Percentiles rank a stretch among this genome's conserved stretches.
These are phyloP conservation scores for Acholoe squamosa DNA, from an alignment of 2,888 invertebrate genomes.

Conservation along the genomic window DNA sequence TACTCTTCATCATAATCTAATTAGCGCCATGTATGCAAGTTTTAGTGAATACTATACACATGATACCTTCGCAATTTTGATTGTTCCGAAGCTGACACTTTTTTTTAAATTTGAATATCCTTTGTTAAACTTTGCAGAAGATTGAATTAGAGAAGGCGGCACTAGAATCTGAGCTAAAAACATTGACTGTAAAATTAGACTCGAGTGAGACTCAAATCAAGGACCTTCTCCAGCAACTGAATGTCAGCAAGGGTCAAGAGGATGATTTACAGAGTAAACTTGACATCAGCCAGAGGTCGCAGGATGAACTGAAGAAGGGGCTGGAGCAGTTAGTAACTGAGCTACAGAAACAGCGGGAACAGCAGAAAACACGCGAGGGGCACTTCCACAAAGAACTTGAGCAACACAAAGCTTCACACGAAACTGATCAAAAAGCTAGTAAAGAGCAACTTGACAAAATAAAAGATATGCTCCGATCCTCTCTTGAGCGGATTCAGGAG, in stretches of 20 bases:
- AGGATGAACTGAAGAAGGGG: not conserved
- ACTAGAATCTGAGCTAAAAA: slow-evolving; percentile 8
- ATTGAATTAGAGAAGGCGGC: not conserved
- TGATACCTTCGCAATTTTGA: no score
- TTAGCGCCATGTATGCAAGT: no score
- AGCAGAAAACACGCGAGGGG: not conserved
- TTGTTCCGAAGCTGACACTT: no score
- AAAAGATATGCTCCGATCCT: not conserved
- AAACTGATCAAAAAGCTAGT: not conserved
- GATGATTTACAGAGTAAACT: not conserved
- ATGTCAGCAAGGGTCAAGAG: not conserved
- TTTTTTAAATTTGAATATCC: no score
- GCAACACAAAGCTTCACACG: not conserved
- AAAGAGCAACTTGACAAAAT: not conserved
- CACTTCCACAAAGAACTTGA: not conserved
- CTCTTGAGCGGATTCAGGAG: slow-evolving; percentile 22
- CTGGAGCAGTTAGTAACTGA: not conserved
- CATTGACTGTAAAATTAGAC: not conserved
- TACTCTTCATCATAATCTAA: no score
- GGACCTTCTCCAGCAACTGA: not conserved
- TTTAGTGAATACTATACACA: no score
- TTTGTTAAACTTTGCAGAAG: not conserved
- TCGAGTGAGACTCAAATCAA: not conserved
- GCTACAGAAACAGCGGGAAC: not conserved
- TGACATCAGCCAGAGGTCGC: not conserved